Base-by-base conservation (phyloP, 2,888 invertebrate species). In the Melangyna quadrimaculata region DNA sequence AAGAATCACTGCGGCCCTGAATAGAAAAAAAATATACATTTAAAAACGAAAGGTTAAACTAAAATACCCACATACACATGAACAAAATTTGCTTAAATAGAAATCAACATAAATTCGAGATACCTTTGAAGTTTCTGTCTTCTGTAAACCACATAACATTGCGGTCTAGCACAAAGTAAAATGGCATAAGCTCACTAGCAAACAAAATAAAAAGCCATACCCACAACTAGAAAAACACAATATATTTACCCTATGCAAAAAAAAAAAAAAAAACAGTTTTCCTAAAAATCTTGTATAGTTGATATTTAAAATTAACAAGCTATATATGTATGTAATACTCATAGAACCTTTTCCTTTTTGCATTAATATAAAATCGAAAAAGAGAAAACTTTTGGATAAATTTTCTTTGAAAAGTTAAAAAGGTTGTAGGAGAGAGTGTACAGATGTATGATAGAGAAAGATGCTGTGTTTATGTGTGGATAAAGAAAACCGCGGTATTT, bases 111-210 rank as follows among this genome's bases (percentile, higher is more conserved):
- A 24, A 17, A 40, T 27, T 61, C 24, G 24, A 43, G 61, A 17
- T 27, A 4, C 17, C 61, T 61, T 61, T 61, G 61, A 61, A 40
- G 61, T 61, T 37, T 37, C 14, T 59, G 4, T 57, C 24, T 29
- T 0, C 35, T 35, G n/a, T 29, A 0, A 17, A 61, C 61, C 61
- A 61, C 61, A 61, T 61, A n/a, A n/a, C 43, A 17, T 27, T 61
- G 40, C 12, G 40, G 40, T 61, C 7, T 10, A 43, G n/a, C 14
- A 51, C 29, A 59, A 57, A 59, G 35, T 59, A 2, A 35, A 35
- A 14, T 14, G 22, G 12, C 14, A 12, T 59, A 22, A 35, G 17
- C 22, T 35, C 12, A 3, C n/a, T 1, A 10, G 22, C 19, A 57
- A 59, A 19, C 35, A 12, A 35, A 53, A n/a, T 29, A 29, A 53